Conservation (phyloP, 1,140 invertebrate genomes). For the Phthorimaea operculella region DNA sequence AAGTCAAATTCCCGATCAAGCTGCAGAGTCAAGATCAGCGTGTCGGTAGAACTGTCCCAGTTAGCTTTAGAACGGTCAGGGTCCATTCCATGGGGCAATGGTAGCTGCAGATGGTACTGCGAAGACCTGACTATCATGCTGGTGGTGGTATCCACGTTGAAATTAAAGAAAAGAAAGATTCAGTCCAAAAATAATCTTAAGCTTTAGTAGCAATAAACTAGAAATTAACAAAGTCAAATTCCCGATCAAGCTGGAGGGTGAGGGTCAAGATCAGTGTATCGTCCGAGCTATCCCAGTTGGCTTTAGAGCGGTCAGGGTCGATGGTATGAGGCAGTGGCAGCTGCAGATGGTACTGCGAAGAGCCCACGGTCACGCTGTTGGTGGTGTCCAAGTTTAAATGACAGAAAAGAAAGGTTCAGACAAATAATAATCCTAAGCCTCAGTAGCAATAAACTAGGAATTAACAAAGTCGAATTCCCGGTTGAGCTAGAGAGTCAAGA, state of each 20-base stretch:
- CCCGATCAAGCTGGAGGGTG: conserved; percentile 77
- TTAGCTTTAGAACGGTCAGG: conserved; percentile 82
- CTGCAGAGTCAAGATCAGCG: conserved; percentile 75
- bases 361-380: conserved; percentile 73
- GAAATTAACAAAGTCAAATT: conserved; percentile 87
- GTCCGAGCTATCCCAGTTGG: conserved; percentile 79
- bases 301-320: conserved; percentile 81
- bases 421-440: no score
- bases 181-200: no score
- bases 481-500: conserved; percentile 75
- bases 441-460: conserved; percentile 71
- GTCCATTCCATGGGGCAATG: conserved; percentile 82
- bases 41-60: conserved; percentile 77
- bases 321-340: conserved; percentile 84
- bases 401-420: no score
- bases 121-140: no score
- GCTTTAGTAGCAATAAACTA: conserved; percentile 53
- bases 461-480: conserved; percentile 86
- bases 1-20: conserved; percentile 82
- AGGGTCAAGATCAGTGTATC: conserved; percentile 76
- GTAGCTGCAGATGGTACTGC: conserved; percentile 76
- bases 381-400: no score
- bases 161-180: no score
- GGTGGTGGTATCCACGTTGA: no score
- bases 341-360: conserved; percentile 74